These are phyloP conservation scores for Olivierus martensii DNA, from an alignment of 1,140 invertebrate genomes.

Conservation along the genomic window DNA sequence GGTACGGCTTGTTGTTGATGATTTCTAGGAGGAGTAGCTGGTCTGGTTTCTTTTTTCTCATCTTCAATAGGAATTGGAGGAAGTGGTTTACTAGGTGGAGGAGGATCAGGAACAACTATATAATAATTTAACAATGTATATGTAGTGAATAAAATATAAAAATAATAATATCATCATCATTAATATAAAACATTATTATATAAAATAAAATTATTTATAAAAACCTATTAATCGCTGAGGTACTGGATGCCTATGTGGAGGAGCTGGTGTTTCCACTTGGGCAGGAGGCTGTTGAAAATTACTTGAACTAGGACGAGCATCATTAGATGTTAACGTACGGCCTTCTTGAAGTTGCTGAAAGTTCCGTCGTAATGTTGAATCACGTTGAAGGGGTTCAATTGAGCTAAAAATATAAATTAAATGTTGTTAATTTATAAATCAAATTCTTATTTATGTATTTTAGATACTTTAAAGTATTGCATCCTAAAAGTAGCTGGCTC, in stretches of 20 bases:
- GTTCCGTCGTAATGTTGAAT: slow-evolving; percentile 36
- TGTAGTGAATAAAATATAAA: background rate
- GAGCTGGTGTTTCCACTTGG: slow-evolving; percentile 40
- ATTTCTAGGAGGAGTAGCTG: slow-evolving; percentile 37
- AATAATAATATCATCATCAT: background rate
- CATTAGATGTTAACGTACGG: slow-evolving; percentile 43
- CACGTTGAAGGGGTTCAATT: slow-evolving; percentile 16
- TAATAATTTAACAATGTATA: slow-evolving; percentile 15
- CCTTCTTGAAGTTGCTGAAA: slow-evolving; percentile 96
- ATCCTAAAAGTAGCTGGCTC: no score
- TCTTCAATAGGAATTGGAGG: slow-evolving; percentile 67
- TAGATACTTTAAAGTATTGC: no score
- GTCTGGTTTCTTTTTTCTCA: slow-evolving; percentile 32
- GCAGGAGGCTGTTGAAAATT: slow-evolving; percentile 14
- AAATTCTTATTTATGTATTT: no score
- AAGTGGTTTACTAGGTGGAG: slow-evolving; percentile 55
- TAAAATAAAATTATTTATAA: background rate
- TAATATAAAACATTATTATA: no score
- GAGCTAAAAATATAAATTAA: slow-evolving; percentile 8
- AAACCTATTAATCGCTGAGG: slow-evolving; percentile 65
- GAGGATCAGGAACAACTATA: slow-evolving; percentile 43
- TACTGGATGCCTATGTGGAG: slow-evolving; percentile 65
- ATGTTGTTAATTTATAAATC: no score
- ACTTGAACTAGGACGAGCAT: slow-evolving; percentile 10
- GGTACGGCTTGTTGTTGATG: slow-evolving; percentile 17